A percentile compares a stretch with the other conserved stretches of the same genome.
phyloP scores from a whole-genome alignment of 2,888 invertebrate genomes.

The Lasioglossum leucozonium region DNA sequence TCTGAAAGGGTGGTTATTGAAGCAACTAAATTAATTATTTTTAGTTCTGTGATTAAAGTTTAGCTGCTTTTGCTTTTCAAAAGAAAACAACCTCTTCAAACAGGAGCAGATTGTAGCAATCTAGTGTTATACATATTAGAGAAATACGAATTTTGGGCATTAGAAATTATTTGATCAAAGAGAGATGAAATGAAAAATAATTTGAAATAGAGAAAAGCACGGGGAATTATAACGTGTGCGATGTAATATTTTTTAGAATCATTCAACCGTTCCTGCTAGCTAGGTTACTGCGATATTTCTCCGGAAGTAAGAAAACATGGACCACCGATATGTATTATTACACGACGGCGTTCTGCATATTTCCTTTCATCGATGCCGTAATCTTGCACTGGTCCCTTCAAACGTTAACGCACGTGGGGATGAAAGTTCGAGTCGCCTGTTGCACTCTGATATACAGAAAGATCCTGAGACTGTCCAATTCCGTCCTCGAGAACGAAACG shows the following conservation, averaged over 20 bases:
- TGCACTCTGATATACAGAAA: slow-evolving; percentile 91
- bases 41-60: no score
- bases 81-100: no score
- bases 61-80: no score
- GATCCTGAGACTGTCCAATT: slow-evolving; percentile 90
- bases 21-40: no score
- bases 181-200: background rate
- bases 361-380: slow-evolving; percentile 77
- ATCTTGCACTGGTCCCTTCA: slow-evolving; percentile 88
- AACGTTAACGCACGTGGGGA: slow-evolving; percentile 88
- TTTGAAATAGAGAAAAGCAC: background rate
- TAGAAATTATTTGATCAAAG: background rate
- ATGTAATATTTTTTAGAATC: slow-evolving; percentile 69
- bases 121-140: no score
- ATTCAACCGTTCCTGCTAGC: slow-evolving; percentile 80
- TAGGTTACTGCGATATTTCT: slow-evolving; percentile 72
- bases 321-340: slow-evolving; percentile 84
- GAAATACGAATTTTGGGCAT: no score
- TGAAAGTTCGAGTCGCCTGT: slow-evolving; percentile 89
- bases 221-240: background rate
- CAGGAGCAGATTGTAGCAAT: no score
- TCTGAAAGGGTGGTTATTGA: no score
- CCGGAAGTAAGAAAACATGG: slow-evolving; percentile 67
- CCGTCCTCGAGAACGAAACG: slow-evolving; percentile 87
- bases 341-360: slow-evolving; percentile 82